phyloP scores from a whole-genome alignment of 2,113 vertebrate genomes.

The Pleuronectes platessa region DNA sequence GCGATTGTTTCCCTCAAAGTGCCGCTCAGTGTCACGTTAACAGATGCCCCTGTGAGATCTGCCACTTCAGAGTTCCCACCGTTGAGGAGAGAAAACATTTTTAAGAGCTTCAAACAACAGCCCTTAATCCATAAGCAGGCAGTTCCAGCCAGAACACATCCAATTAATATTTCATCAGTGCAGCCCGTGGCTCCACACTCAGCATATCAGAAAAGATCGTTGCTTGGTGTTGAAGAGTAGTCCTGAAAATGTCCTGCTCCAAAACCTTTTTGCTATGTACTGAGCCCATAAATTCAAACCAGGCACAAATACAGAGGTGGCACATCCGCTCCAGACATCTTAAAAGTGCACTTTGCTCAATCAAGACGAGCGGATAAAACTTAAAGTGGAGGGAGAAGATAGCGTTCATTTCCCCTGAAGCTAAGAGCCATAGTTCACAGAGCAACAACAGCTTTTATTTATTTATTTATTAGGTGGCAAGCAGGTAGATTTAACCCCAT shows the following conservation, averaged over 20 bases:
- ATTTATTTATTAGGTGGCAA: conserved; percentile 43
- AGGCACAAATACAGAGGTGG: conserved; percentile 16
- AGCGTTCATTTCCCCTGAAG: conserved; percentile 21
- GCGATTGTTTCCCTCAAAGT: conserved; percentile 12
- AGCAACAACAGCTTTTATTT: too few species aligned
- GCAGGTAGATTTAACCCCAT: conserved; percentile 42
- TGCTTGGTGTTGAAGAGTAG: not conserved
- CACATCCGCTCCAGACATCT: conserved; percentile 5
- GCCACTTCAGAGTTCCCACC: conserved; percentile 32
- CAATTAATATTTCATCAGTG: conserved; percentile 9
- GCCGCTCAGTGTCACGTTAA: conserved; percentile 19
- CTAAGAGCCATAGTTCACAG: conserved; percentile 24
- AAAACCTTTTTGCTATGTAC: not conserved
- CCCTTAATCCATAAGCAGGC: conserved; percentile 33
- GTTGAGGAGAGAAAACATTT: conserved; percentile 6
- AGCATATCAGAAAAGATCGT: conserved; percentile 3
- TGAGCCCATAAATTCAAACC: conserved; percentile 3
- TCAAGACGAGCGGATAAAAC: conserved; percentile 31
- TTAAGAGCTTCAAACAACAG: conserved; percentile 43
- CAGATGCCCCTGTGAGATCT: conserved; percentile 13
- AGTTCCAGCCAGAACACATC: conserved; percentile 11
- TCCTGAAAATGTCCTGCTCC: not conserved
- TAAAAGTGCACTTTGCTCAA: conserved; percentile 22
- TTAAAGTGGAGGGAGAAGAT: not conserved
- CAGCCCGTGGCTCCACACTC: not conserved